Evolutionary conservation across 1,140 invertebrate genomes (phyloP), one percentile per base, ranked within the genome.

Genomic region (Megalonaias nervosa): DNA sequence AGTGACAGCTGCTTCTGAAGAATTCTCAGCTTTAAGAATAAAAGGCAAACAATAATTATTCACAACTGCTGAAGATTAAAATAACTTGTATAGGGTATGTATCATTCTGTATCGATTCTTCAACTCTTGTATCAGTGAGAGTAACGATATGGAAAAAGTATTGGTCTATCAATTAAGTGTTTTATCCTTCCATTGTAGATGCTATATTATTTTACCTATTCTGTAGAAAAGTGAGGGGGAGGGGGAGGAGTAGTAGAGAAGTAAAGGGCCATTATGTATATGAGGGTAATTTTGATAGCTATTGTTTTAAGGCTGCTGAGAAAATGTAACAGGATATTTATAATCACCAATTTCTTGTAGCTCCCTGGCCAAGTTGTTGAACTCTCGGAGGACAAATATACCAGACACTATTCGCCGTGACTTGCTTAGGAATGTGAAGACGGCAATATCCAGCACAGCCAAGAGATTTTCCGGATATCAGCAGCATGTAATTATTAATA

Each of bases 391-490:
- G 31, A 81, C 72, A 23, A 79, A 68, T 67, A 59, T 73, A 48
- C 71, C 82, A 21, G 81, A 84, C 55, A 15, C 71, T 23, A 67
- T 74, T 17, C 82, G 81, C 38, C 57, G 81, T 56, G 82, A 85
- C 21, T 78, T 81, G 48, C 76, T 89, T n/a, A 75, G 83, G 48
- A 83, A 83, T 66, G 82, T 88, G 1, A 88, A 87, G 74, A 74
- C 75, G 58, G 86, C 88, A 48, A 88, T 89, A 68, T 87, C 88
- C 31, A 81, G 80, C 17, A 76, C 84, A 55, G 85, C 84, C 15
- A 85, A 82, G 62, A 78, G 85, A 60, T 89, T 88, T 74, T 86
- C 83, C 14, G 86, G 86, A 17, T 86, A 85, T 76, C 81, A 86
- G 67, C 87, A 89, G 74, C 88, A 89, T 83, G 88, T 89, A 81